Base-by-base conservation (phyloP, 1,140 invertebrate species). In the Scaptodrosophila lebanonensis region DNA sequence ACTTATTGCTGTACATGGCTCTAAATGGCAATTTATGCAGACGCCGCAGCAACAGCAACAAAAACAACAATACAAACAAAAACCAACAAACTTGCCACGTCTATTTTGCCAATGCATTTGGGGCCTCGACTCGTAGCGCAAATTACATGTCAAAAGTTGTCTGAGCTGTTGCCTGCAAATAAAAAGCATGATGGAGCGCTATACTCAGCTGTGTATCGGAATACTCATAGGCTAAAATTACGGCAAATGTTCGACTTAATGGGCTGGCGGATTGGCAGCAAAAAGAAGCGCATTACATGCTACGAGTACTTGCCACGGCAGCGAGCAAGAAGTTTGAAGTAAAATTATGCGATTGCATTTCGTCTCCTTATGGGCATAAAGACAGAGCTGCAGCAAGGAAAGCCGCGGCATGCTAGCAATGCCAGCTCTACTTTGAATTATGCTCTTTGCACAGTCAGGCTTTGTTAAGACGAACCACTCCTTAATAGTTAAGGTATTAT, bases 271-370 rank as follows among this genome's bases (percentile, higher is more conserved):
- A 76, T 76, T 76, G 71, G 71, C 71, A 76, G 71, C 72, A 54
- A 77, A 66, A 72, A 76, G 71, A 76, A 75, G 69, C 30, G 70
- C 70, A 75, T 75, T 75, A 75, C 56, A 58, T 49, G 45, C 52
- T 66, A 32, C 65, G n/a, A n/a, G n/a, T n/a, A n/a, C n/a, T n/a
- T n/a, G n/a, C n/a, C n/a, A 51, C 47, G 39, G 67, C 42, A 32
- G 30, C 17, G 12, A 5, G 25, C 59, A 60, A 50, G 49, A 77
- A 71, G 15, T 52, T 63, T 36, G 53, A 47, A 66, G 64, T 64
- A 29, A 77, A 72, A 72, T 72, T 72, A 73, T 73, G 58, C 69
- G 64, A 68, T 58, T 35, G 56, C 48, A 33, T 38, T 54, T n/a
- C n/a, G n/a, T n/a, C n/a, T n/a, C n/a, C n/a, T n/a, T n/a, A n/a